phyloP scores from a whole-genome alignment of 2,113 vertebrate genomes.

The Anarhynchus alexandrinus region DNA sequence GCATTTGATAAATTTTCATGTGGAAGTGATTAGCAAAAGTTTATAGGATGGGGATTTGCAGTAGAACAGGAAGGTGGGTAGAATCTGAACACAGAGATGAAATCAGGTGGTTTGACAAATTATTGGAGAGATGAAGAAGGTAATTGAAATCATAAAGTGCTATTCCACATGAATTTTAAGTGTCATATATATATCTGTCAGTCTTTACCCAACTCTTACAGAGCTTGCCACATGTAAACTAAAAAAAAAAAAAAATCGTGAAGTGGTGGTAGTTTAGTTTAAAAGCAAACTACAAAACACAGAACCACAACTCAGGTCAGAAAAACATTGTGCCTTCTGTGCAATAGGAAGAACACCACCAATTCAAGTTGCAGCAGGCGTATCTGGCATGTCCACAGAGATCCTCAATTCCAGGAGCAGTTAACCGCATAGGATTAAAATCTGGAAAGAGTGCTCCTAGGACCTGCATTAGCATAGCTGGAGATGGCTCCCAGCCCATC shows the following conservation, averaged over 20 bases:
- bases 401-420: neutral
- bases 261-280: neutral
- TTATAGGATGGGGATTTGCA: neutral
- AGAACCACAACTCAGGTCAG: neutral
- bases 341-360: neutral
- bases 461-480: neutral
- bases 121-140: neutral
- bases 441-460: neutral
- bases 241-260: neutral
- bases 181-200: neutral
- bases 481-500: neutral
- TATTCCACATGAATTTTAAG: neutral
- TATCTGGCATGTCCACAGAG: neutral
- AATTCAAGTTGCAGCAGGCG: neutral
- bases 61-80: neutral
- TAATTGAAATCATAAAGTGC: neutral
- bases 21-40: neutral
- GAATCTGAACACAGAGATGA: neutral
- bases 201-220: neutral
- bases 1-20: accelerated
- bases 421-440: neutral
- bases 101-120: neutral
- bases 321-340: neutral
- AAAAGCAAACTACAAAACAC: neutral
- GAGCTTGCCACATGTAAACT: neutral